Base-by-base conservation (phyloP, 2,888 invertebrate species). In the Ganaspis brasiliensis region DNA sequence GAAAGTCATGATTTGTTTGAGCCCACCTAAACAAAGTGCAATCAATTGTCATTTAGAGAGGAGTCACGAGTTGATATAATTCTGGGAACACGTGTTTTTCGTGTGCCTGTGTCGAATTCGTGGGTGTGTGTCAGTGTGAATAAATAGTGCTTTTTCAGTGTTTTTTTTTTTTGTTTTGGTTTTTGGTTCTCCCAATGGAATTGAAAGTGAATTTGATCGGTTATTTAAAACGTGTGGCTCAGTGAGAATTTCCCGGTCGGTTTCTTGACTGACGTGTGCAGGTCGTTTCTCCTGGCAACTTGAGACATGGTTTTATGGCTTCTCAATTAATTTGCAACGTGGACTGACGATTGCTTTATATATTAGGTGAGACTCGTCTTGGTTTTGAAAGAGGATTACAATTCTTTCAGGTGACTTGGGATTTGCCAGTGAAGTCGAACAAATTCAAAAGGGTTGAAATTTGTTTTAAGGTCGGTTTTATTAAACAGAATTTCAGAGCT, bases 221-320 rank as follows among this genome's bases (percentile, higher is more conserved):
- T 12, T 37, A 67, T n/a, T 67, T 45, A 12, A 4, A n/a, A 24
- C 0, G 37, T 14, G 14, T 24, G 12, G 21, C 5, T 45, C 16
- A 56, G 56, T 24, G 67, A 24, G 2, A 14, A 67, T 67, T 19
- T 21, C n/a, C 40, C 24, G 40, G 1, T 40, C 21, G 19, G 24
- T 14, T 75, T 19, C 37, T 52, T 57, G 67, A 40, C 67, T 67
- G 63, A 67, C 16, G 56, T 63, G 31, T 55, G 49, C 63, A 67
- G 56, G 56, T 67, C 73, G 63, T 73, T 76, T 37, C 73, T 45
- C 35, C 40, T 52, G 56, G 61, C 21, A 73, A 73, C 52, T 21
- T 72, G 63, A 72, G 52, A 61, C 52, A 26, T 26, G 19, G 67
- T 52, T 37, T 40, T 45, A 70, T 52, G 21, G 21, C 52, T 70